A percentile compares a stretch with the other conserved stretches of the same genome.
These are phyloP conservation scores for Nesidiocoris tenuis DNA, from an alignment of 2,888 invertebrate species.

Conservation along the genomic window DNA sequence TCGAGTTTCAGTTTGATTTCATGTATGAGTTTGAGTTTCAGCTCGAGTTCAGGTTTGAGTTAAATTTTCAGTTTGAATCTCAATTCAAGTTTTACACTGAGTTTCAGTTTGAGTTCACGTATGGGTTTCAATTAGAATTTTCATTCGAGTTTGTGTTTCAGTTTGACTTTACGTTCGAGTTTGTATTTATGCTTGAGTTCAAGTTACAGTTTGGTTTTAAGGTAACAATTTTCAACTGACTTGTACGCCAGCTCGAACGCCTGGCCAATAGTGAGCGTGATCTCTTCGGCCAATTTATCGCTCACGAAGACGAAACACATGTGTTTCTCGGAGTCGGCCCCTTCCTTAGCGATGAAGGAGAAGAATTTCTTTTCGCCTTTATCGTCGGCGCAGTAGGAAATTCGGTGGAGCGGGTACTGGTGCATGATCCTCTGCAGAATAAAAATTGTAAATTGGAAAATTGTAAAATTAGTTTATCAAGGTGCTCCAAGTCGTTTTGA, in stretches of 20 bases:
- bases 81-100: too few species aligned
- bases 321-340: conserved; percentile 71
- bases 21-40: too few species aligned
- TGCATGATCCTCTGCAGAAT: conserved; percentile 70
- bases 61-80: too few species aligned
- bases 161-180: too few species aligned
- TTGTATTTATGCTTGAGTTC: too few species aligned
- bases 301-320: conserved; percentile 97
- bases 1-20: too few species aligned
- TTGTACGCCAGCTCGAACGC: conserved; percentile 97
- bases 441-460: too few species aligned
- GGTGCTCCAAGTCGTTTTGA: neutral
- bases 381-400: conserved; percentile 98
- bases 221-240: conserved; percentile 54
- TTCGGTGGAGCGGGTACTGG: conserved; percentile 94
- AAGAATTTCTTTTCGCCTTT: conserved; percentile 97
- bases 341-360: conserved; percentile 87
- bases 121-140: too few species aligned
- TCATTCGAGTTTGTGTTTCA: too few species aligned
- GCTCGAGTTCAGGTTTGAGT: too few species aligned
- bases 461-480: conserved; percentile 13
- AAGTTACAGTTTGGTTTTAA: too few species aligned
- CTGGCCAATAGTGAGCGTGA: conserved; percentile 95
- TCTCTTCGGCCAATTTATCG: conserved; percentile 95
- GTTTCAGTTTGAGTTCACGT: too few species aligned